Evolutionary conservation across 2,797 vertebrate genomes (phyloP).

Genomic region (Bufotes viridis): DNA sequence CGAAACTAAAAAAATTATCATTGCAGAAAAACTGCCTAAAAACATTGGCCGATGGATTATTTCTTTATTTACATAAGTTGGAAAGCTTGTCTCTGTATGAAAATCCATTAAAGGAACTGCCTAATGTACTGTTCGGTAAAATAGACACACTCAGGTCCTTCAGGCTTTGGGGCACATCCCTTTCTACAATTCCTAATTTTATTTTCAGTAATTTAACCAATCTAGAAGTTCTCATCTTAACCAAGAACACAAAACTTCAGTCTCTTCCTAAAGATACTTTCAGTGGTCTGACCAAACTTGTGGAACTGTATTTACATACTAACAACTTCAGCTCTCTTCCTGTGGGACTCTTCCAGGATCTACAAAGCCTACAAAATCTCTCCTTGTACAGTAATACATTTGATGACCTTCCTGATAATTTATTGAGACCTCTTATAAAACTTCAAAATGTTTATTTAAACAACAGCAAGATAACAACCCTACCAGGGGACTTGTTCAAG

Average conservation of each 20-base stretch:
- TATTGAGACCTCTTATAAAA: constrained; percentile 73
- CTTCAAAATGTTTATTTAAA: constrained; percentile 75
- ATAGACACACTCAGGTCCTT: constrained; percentile 79
- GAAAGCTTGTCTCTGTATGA: constrained; percentile 78
- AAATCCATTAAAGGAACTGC: constrained; percentile 83
- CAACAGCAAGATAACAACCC: constrained; percentile 66
- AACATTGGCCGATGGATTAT: constrained; percentile 77
- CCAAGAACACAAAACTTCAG: constrained; percentile 75
- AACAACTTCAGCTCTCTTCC: constrained; percentile 77
- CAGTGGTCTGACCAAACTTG: constrained; percentile 76
- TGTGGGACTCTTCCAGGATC: constrained; percentile 75
- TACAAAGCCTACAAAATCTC: constrained; percentile 72
- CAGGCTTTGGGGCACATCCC: constrained; percentile 80
- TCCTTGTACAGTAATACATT: constrained; percentile 77
- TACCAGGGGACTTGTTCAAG: constrained; percentile 69
- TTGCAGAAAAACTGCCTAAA: constrained; percentile 80
- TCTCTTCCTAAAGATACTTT: constrained; percentile 80
- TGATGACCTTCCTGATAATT: constrained; percentile 70
- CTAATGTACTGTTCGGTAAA: constrained; percentile 83
- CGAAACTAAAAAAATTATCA: constrained; percentile 73
- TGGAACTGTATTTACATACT: constrained; percentile 76
- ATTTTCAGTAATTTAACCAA: constrained; percentile 86
- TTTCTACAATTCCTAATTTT: constrained; percentile 81
- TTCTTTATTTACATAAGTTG: constrained; percentile 78
- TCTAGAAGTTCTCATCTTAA: constrained; percentile 76